A percentile compares a stretch with the other conserved stretches of the same genome.
Evolutionary conservation across 1,140 invertebrate genomes (phyloP).

Genomic region (Conus betulinus): DNA sequence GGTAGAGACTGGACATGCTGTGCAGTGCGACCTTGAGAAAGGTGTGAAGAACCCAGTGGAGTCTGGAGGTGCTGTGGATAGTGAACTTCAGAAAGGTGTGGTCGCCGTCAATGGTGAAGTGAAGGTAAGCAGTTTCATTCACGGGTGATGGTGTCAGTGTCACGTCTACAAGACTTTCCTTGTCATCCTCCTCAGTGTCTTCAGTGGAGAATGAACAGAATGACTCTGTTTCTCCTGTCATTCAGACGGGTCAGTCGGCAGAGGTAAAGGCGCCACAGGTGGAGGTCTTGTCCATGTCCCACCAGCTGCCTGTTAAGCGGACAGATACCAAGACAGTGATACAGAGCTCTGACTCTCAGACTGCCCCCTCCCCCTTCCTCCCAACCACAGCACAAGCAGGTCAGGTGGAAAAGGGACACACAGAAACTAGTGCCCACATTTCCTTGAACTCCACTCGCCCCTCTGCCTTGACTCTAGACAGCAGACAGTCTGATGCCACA

Average conservation of each 20-base stretch:
- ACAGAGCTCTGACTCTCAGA: background rate
- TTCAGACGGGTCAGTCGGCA: background rate
- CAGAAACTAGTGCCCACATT: too few relatives aligned
- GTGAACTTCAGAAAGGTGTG: background rate
- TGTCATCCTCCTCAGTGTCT: background rate
- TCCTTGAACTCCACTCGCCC: too few relatives aligned
- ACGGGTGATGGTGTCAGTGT: background rate
- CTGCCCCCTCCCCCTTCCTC: background rate
- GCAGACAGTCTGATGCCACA: too few relatives aligned
- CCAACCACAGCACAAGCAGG: background rate
- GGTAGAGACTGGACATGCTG: too few relatives aligned
- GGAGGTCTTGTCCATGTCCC: background rate
- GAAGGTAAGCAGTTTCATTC: background rate
- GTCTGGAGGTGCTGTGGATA: background rate
- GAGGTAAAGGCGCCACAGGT: background rate
- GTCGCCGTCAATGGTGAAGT: background rate
- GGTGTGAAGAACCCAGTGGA: background rate
- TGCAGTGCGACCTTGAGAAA: too few relatives aligned
- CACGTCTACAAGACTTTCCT: background rate
- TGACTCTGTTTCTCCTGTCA: background rate
- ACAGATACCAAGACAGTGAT: background rate
- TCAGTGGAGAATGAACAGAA: background rate
- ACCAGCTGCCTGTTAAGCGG: background rate
- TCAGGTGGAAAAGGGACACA: background rate
- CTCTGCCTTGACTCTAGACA: too few relatives aligned